phyloP scores from a whole-genome alignment of 2,888 invertebrate genomes.

The Ectemnius cavifrons region DNA sequence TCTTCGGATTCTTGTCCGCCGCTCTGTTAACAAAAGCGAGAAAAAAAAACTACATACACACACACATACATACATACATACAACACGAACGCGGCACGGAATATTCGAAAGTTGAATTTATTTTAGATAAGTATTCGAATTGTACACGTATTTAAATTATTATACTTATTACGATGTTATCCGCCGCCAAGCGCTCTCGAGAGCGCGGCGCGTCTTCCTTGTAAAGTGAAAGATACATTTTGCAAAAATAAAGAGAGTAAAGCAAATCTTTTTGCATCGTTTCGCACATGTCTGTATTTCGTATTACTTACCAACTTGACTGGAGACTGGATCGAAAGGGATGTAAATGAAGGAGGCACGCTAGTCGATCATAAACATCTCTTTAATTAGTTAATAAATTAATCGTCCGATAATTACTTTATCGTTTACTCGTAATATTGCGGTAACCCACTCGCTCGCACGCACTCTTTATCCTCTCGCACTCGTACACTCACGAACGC shows the following conservation, averaged over 20 bases:
- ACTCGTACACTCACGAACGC: no score
- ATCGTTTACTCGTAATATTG: slow-evolving; percentile 12
- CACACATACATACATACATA: no score
- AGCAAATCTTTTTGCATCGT: neutral
- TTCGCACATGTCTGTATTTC: no score
- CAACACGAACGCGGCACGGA: neutral
- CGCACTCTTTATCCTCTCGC: no score
- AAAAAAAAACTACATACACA: no score
- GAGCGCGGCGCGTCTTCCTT: slow-evolving; percentile 39
- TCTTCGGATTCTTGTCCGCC: neutral
- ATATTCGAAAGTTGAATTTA: slow-evolving; percentile 42
- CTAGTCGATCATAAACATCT: no score
- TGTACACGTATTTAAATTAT: slow-evolving; percentile 36
- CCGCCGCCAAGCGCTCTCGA: slow-evolving; percentile 8
- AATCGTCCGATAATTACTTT: slow-evolving; percentile 14
- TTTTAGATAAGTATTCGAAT: slow-evolving; percentile 48
- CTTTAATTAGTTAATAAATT: slow-evolving; percentile 31
- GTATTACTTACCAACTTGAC: no score
- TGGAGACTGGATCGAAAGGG: no score
- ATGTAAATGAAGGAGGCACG: no score
- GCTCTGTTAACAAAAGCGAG: neutral
- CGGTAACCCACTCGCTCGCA: slow-evolving; percentile 4
- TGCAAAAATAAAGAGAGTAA: slow-evolving; percentile 47
- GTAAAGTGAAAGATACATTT: slow-evolving; percentile 45
- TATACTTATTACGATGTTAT: slow-evolving; percentile 34